Evolutionary conservation across 2,888 invertebrate species (phyloP).

Genomic region (Prostheceraeus crozeri): DNA sequence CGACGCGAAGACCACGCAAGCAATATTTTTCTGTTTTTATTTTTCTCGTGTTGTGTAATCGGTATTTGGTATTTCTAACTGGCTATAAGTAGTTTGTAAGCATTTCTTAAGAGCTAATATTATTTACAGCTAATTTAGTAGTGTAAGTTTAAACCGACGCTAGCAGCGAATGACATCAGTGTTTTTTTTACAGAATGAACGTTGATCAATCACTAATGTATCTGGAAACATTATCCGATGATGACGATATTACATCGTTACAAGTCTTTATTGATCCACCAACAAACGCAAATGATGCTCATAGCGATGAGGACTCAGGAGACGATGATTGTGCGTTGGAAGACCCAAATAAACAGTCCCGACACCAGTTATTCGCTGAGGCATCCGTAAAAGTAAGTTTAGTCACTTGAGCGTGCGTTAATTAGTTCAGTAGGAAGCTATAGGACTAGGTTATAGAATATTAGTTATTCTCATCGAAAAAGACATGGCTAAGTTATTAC

Average conservation of each 20-base stretch:
- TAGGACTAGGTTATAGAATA: no score
- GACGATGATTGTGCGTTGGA: slow-evolving; percentile 6
- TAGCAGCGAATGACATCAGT: slow-evolving; percentile 14
- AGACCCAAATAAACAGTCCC: slow-evolving; percentile 14
- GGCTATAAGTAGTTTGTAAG: no score
- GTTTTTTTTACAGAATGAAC: slow-evolving; percentile 19
- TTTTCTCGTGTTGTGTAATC: no score
- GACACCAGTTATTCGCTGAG: slow-evolving; percentile 16
- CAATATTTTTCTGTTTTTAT: no score
- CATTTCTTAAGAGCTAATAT: no score
- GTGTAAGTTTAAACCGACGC: slow-evolving; percentile 16
- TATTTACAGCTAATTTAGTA: slow-evolving; percentile 9
- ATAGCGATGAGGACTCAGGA: slow-evolving; percentile 21
- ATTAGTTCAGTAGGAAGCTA: no score
- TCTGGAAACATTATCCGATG: slow-evolving; percentile 13
- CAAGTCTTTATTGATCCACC: slow-evolving; percentile 10
- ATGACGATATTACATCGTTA: not conserved
- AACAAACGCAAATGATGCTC: not conserved
- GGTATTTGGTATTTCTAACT: no score
- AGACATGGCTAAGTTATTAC: no score
- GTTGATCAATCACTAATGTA: slow-evolving; percentile 2
- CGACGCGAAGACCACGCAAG: no score
- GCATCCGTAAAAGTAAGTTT: no score
- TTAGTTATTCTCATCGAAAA: no score
- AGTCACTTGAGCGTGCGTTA: no score